Evolutionary conservation across 2,113 vertebrate species (phyloP).

Genomic region (Typhlomys cinereus): DNA sequence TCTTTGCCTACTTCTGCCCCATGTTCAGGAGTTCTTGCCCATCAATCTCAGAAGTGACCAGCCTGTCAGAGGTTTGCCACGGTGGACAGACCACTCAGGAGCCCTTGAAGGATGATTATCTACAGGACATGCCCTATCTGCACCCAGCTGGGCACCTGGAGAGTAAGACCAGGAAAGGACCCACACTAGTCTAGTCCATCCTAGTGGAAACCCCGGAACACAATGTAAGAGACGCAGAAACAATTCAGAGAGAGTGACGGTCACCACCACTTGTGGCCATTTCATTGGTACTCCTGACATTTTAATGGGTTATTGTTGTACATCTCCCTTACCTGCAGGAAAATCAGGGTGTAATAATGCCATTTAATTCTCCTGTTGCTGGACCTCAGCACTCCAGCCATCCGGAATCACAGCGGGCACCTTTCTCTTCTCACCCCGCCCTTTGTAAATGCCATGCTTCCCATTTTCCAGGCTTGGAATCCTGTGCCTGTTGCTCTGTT

Average conservation of each 20-base stretch:
- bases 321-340: background rate
- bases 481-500: too few relatives aligned
- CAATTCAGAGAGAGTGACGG: background rate
- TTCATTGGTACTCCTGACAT: background rate
- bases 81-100: background rate
- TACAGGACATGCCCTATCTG: background rate
- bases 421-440: too few relatives aligned
- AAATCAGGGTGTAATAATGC: background rate
- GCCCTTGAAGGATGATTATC: background rate
- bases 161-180: rapidly evolving
- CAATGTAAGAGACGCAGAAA: rapidly evolving
- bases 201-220: background rate
- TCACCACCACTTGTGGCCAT: background rate
- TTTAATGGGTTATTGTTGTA: background rate
- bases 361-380: background rate
- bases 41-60: background rate
- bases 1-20: background rate
- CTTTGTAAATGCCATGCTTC: rapidly evolving
- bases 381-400: background rate
- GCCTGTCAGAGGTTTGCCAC: too few relatives aligned
- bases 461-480: background rate
- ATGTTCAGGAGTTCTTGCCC: rapidly evolving
- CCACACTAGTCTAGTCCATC: background rate
- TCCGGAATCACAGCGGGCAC: background rate
- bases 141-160: background rate